Evolutionary conservation across 2,888 invertebrate genomes (phyloP).

Genomic region (Tuberolachnus salignus): DNA sequence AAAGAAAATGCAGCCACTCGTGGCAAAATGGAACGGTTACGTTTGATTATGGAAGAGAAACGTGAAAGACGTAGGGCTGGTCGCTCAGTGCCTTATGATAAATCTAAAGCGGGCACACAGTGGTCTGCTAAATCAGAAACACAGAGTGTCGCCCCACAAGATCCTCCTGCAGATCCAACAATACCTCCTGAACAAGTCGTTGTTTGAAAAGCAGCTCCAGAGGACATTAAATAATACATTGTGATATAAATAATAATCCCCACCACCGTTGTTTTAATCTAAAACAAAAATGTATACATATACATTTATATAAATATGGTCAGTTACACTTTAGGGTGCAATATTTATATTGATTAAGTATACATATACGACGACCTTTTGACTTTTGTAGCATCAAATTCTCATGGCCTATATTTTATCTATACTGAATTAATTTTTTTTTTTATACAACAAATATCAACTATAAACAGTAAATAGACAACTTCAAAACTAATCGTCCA

Average conservation of each 20-base stretch:
- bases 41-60: slow-evolving; percentile 88
- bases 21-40: slow-evolving; percentile 84
- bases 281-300: slow-evolving; percentile 1
- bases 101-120: slow-evolving; percentile 53
- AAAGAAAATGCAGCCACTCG: slow-evolving; percentile 80
- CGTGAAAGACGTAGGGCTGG: slow-evolving; percentile 72
- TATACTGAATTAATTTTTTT: slow-evolving; percentile 1
- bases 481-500: slow-evolving; percentile 39
- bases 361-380: not conserved
- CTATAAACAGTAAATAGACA: slow-evolving; percentile 7
- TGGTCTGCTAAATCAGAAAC: slow-evolving; percentile 54
- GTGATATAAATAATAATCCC: slow-evolving; percentile 55
- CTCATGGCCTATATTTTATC: slow-evolving; percentile 6
- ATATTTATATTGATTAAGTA: slow-evolving; percentile 33
- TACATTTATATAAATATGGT: slow-evolving; percentile 36
- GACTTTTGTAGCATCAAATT: slow-evolving; percentile 6
- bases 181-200: slow-evolving; percentile 57
- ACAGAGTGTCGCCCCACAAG: slow-evolving; percentile 45
- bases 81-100: slow-evolving; percentile 69
- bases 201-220: slow-evolving; percentile 42
- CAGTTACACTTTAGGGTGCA: slow-evolving; percentile 40
- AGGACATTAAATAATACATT: slow-evolving; percentile 36
- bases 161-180: slow-evolving; percentile 50
- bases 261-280: slow-evolving; percentile 40
- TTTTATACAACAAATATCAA: slow-evolving; percentile 4